These are phyloP conservation scores for Nephrotoma guestfalica DNA, from an alignment of 2,888 invertebrate genomes.

Conservation along the genomic window DNA sequence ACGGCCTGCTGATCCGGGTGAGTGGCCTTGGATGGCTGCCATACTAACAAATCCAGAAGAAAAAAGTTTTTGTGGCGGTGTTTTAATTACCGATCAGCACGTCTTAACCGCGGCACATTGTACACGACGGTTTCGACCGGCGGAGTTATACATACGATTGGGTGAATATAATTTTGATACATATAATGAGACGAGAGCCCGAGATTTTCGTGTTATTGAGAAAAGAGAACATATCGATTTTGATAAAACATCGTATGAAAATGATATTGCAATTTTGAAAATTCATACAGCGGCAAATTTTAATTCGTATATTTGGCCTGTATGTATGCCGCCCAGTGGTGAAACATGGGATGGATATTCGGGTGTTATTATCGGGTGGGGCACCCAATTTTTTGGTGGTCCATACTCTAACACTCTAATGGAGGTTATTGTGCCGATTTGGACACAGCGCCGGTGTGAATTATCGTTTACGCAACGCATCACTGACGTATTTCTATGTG, in stretches of 20 bases:
- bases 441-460: conserved; percentile 52
- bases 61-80: conserved; percentile 65
- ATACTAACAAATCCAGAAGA: conserved; percentile 44
- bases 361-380: conserved; percentile 67
- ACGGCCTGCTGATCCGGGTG: conserved; percentile 45
- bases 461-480: conserved; percentile 47
- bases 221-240: conserved; percentile 54
- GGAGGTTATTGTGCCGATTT: conserved; percentile 66
- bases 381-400: conserved; percentile 56
- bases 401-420: conserved; percentile 51
- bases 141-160: conserved; percentile 51
- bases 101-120: conserved; percentile 43
- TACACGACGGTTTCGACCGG: conserved; percentile 37
- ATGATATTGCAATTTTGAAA: conserved; percentile 65
- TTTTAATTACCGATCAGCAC: conserved; percentile 61
- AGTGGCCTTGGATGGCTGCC: conserved; percentile 80
- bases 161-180: conserved; percentile 68
- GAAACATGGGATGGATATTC: conserved; percentile 43
- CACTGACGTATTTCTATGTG: conserved; percentile 57
- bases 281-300: conserved; percentile 50
- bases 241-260: conserved; percentile 48
- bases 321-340: conserved; percentile 60
- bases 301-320: conserved; percentile 68
- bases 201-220: conserved; percentile 51
- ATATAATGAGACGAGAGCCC: conserved; percentile 50